These are phyloP conservation scores for Porites australiensis DNA, from an alignment of 64 coral and sea anemone species.

Conservation along the genomic window DNA sequence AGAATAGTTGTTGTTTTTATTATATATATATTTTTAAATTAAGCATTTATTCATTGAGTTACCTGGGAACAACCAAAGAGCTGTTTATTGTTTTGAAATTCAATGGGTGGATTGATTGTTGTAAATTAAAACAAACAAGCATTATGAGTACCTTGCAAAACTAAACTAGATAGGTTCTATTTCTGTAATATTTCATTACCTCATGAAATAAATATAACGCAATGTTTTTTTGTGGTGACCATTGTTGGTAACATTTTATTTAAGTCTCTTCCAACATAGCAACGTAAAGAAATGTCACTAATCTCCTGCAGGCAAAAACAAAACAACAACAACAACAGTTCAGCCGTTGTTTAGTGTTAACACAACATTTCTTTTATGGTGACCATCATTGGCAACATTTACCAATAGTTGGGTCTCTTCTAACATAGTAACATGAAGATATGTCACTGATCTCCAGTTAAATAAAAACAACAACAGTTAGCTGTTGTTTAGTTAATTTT, in stretches of 20 bases:
- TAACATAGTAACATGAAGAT: constrained; percentile 39
- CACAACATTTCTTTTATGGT: constrained; percentile 49
- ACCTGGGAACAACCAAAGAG: constrained; percentile 48
- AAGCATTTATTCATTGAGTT: constrained; percentile 36
- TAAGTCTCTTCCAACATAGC: not conserved
- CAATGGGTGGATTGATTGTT: too few relatives aligned
- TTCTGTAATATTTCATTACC: constrained; percentile 44
- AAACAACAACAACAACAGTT: not conserved
- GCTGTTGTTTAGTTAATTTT: constrained; percentile 29
- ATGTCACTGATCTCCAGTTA: not conserved
- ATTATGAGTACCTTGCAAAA: not conserved
- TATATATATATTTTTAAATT: not conserved
- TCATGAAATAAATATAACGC: constrained; percentile 50
- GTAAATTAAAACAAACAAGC: too few relatives aligned
- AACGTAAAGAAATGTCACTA: not conserved
- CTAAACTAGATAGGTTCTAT: constrained; percentile 51
- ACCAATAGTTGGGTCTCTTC: constrained; percentile 40
- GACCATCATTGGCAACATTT: constrained; percentile 33
- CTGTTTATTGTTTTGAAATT: not conserved
- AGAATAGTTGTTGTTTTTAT: constrained; percentile 32
- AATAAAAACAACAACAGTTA: constrained; percentile 45
- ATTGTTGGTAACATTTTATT: constrained; percentile 4
- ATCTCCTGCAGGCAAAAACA: constrained; percentile 16
- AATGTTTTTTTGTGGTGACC: constrained; percentile 49
- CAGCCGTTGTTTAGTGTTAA: constrained; percentile 6